These are phyloP conservation scores for Lithophane socia DNA, from an alignment of 2,888 invertebrate genomes.

Conservation along the genomic window DNA sequence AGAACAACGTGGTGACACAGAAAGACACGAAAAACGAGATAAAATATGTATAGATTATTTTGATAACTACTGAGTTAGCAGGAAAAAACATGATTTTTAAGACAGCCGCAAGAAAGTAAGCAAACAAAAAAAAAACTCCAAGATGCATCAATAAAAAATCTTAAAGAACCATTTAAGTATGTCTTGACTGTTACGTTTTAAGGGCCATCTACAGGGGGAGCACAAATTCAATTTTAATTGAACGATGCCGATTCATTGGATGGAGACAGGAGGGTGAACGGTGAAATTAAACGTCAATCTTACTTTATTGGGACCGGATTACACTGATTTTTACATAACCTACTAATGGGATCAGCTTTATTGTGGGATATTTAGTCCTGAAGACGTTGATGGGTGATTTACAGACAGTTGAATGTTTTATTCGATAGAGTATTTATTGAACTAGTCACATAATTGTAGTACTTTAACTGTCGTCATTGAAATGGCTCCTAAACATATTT, in stretches of 20 bases:
- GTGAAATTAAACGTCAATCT: constrained; percentile 76
- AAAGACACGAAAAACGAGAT: too few relatives aligned
- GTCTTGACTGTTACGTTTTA: constrained; percentile 66
- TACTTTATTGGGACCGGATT: constrained; percentile 61
- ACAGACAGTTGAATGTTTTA: not conserved
- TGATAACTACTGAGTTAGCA: not conserved
- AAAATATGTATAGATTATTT: not conserved
- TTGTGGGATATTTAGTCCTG: not conserved
- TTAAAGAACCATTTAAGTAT: constrained; percentile 56
- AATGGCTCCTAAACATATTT: not conserved
- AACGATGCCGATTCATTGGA: constrained; percentile 81
- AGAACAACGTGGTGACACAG: not conserved
- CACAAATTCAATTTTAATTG: constrained; percentile 86
- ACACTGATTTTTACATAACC: constrained; percentile 58
- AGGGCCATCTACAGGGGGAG: constrained; percentile 74
- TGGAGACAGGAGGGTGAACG: constrained; percentile 77
- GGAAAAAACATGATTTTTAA: not conserved
- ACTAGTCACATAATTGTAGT: not conserved
- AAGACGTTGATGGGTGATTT: not conserved
- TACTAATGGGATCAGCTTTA: constrained; percentile 28
- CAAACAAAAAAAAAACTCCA: not conserved
- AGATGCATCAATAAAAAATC: constrained; percentile 39
- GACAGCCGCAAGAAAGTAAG: not conserved
- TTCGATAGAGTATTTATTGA: not conserved
- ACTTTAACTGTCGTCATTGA: not conserved